Evolutionary conservation across 1,140 invertebrate genomes (phyloP).

Genomic region (Brachionus manjavacas): DNA sequence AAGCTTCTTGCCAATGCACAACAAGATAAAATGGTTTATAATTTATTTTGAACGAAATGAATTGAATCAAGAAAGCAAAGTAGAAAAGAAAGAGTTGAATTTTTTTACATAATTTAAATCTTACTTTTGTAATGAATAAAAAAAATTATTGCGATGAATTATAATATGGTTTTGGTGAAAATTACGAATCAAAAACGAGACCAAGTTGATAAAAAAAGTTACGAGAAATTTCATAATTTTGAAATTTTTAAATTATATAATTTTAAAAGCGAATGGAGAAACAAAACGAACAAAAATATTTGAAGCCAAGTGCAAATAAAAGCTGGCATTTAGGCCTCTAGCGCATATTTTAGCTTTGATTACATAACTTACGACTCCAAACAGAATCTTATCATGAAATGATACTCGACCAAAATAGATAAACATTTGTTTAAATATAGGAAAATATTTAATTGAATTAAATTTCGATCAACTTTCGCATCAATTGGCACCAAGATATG

Average conservation of each 20-base stretch:
- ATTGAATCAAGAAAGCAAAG: not conserved
- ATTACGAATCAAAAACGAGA: not conserved
- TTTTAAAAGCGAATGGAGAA: not conserved
- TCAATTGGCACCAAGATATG: not conserved
- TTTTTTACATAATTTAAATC: constrained; percentile 7
- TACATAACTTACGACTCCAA: not conserved
- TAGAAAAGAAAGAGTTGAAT: not conserved
- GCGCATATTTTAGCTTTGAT: not conserved
- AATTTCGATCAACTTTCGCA: not conserved
- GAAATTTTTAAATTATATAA: not conserved
- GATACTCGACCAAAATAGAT: not conserved
- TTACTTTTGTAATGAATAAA: not conserved
- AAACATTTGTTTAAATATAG: not conserved
- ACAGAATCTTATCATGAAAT: not conserved
- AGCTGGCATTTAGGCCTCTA: not conserved
- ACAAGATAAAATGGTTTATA: not conserved
- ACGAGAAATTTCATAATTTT: not conserved
- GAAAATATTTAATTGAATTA: not conserved
- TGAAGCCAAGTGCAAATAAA: not conserved
- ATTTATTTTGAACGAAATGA: not conserved
- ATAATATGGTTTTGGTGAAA: not conserved
- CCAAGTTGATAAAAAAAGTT: constrained; percentile 3
- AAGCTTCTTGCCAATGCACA: not conserved
- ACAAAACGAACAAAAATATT: not conserved
- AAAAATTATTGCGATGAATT: not conserved